phyloP scores from a whole-genome alignment of 2,797 vertebrate species.

The Channallabes apus region DNA sequence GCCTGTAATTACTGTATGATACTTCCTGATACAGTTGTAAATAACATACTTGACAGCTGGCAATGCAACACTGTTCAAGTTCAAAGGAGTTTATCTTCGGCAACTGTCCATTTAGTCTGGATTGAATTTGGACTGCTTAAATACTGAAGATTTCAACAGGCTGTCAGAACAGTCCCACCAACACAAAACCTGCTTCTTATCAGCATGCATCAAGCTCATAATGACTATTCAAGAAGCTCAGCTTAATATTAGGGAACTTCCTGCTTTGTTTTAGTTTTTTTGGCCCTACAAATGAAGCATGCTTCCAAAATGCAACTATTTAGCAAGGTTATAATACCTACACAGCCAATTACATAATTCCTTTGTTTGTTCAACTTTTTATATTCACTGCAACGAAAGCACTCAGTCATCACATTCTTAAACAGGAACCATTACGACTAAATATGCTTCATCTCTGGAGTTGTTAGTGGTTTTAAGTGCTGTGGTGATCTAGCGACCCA shows the following conservation, averaged over 20 bases:
- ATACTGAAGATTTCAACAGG: constrained; percentile 10
- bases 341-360: background rate
- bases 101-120: constrained; percentile 35
- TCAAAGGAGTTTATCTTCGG: constrained; percentile 37
- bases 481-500: background rate
- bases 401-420: constrained; percentile 5
- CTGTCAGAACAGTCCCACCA: constrained; percentile 23
- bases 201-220: constrained; percentile 19
- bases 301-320: constrained; percentile 17
- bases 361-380: constrained; percentile 9
- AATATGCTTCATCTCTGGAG: background rate
- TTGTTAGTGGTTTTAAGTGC: constrained; percentile 7
- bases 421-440: constrained; percentile 2
- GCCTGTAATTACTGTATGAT: background rate
- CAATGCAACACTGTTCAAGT: constrained; percentile 3
- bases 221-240: constrained; percentile 39
- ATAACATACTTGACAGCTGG: constrained; percentile 14
- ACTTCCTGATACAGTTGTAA: constrained; percentile 15
- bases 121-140: constrained; percentile 29
- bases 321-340: constrained; percentile 12
- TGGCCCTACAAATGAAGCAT: constrained; percentile 29
- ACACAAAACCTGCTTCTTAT: constrained; percentile 41
- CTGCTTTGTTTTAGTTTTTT: constrained; percentile 4
- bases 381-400: constrained; percentile 13
- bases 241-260: background rate